Percentiles rank a stretch among this genome's conserved stretches.
phyloP scores from a whole-genome alignment of 2,888 invertebrate genomes.

The Drosophila lacicola region DNA sequence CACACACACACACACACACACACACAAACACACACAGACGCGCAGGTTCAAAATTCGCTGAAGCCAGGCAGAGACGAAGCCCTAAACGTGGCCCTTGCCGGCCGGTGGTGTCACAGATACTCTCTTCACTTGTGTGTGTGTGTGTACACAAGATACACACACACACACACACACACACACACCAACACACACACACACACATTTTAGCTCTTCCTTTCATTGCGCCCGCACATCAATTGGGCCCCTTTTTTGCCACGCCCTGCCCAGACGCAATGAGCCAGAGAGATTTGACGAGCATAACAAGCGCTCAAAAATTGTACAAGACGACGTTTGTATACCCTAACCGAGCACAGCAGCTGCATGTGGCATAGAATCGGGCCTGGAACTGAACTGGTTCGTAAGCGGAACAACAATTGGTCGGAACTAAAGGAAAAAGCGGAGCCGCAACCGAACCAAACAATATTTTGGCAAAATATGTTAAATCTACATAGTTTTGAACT shows the following conservation, averaged over 20 bases:
- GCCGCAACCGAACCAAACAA: no score
- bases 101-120: slow-evolving; percentile 35
- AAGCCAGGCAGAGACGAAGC: slow-evolving; percentile 38
- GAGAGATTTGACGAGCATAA: slow-evolving; percentile 18
- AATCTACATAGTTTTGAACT: no score
- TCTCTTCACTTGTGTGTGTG: slow-evolving; percentile 3
- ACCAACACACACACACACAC: not conserved
- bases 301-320: not conserved
- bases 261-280: slow-evolving; percentile 22
- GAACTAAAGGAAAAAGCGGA: no score
- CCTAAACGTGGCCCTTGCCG: slow-evolving; percentile 37
- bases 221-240: slow-evolving; percentile 26
- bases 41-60: slow-evolving; percentile 58
- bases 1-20: slow-evolving; percentile 11
- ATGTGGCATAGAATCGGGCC: no score
- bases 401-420: no score
- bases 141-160: slow-evolving; percentile 5
- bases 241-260: slow-evolving; percentile 30
- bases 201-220: slow-evolving; percentile 21
- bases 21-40: not conserved
- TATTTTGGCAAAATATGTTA: no score
- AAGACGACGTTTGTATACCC: not conserved
- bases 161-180: slow-evolving; percentile 4
- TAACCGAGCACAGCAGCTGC: not conserved
- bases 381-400: no score